Evolutionary conservation across 2,797 vertebrate genomes (phyloP).

Genomic region (Gymnoscopelus microlampas): DNA sequence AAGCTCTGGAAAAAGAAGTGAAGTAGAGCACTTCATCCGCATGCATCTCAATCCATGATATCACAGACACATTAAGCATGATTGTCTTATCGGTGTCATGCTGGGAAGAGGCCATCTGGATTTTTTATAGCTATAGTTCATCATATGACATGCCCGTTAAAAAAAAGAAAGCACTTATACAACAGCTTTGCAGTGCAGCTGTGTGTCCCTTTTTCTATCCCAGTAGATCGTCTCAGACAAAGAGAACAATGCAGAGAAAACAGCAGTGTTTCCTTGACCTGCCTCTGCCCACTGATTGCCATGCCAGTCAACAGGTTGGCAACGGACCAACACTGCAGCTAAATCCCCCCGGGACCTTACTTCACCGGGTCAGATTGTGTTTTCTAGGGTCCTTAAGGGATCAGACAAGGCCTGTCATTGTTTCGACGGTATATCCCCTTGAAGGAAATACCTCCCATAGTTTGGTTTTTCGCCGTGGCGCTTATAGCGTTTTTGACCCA

Average conservation of each 20-base stretch:
- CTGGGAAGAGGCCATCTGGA: background rate
- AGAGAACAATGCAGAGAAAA: slow-evolving; percentile 39
- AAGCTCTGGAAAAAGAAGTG: too few species aligned
- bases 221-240: background rate
- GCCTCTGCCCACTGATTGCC: slow-evolving; percentile 34
- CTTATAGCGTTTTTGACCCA: slow-evolving; percentile 1
- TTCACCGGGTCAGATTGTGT: slow-evolving; percentile 36
- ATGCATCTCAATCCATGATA: too few species aligned
- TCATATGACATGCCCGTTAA: background rate
- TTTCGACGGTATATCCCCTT: slow-evolving; percentile 51
- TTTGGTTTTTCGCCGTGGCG: slow-evolving; percentile 32
- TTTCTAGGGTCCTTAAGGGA: slow-evolving; percentile 17
- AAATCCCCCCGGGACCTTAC: slow-evolving; percentile 35
- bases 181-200: slow-evolving; percentile 14
- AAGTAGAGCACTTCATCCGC: too few species aligned
- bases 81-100: background rate
- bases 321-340: slow-evolving; percentile 36
- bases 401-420: slow-evolving; percentile 59
- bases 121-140: background rate
- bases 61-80: background rate
- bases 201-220: slow-evolving; percentile 5
- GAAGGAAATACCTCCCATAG: slow-evolving; percentile 67
- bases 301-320: slow-evolving; percentile 57
- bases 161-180: background rate
- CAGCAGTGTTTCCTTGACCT: slow-evolving; percentile 53